Percentiles rank a stretch among this genome's conserved stretches.
Conservation (phyloP, 2,888 invertebrate species). For the Phymatocera aterrima region DNA sequence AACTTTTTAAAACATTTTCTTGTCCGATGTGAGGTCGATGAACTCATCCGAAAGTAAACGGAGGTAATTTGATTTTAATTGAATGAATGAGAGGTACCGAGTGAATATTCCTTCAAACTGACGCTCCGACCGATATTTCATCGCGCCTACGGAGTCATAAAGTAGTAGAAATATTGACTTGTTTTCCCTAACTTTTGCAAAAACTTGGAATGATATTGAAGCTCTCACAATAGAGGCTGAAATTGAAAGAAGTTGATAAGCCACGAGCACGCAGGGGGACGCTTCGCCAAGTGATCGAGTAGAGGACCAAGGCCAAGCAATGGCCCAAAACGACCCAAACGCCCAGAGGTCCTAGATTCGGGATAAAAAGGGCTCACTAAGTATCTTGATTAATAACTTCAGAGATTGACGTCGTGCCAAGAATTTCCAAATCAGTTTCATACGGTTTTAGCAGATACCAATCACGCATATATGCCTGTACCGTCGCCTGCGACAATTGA, state of each 20-base stretch:
- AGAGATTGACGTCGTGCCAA: constrained; percentile 11
- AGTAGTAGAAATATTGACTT: too few species aligned
- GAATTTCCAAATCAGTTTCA: not conserved
- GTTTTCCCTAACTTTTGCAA: too few species aligned
- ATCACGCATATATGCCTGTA: not conserved
- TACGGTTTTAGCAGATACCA: constrained; percentile 1
- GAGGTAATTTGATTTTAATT: too few species aligned
- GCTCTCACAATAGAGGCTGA: not conserved
- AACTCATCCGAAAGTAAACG: too few species aligned
- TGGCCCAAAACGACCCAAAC: constrained; percentile 10
- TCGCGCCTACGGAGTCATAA: too few species aligned
- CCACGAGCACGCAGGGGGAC: constrained; percentile 6
- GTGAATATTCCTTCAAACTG: too few species aligned
- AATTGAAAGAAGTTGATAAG: constrained; percentile 18
- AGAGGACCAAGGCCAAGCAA: constrained; percentile 12
- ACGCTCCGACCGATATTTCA: too few species aligned
- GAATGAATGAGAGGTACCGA: too few species aligned
- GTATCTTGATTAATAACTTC: constrained; percentile 18
- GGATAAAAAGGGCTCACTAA: constrained; percentile 14
- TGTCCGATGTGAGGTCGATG: too few species aligned
- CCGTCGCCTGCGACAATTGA: not conserved
- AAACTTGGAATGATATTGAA: not conserved
- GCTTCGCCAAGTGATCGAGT: constrained; percentile 9
- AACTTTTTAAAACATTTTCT: too few species aligned
- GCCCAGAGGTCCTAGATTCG: constrained; percentile 1